These are phyloP conservation scores for Chrysomallon squamiferum DNA, from an alignment of 1,140 invertebrate species.

Conservation along the genomic window DNA sequence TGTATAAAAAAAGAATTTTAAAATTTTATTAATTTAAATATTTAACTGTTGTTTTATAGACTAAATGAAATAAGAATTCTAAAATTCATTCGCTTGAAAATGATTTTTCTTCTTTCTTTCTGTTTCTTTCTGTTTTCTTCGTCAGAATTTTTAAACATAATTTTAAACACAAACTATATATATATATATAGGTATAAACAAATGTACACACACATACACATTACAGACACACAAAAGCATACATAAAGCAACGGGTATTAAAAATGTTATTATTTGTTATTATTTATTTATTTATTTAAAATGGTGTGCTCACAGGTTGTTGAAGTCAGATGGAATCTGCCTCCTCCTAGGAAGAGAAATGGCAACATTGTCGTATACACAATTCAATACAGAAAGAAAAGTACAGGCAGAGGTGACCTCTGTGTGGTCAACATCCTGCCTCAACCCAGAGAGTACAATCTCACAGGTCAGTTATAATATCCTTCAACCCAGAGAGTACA, in stretches of 20 bases:
- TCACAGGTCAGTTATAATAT: slow-evolving; percentile 20
- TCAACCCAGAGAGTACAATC: slow-evolving; percentile 13
- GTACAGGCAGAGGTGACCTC: slow-evolving; percentile 21
- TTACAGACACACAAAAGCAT: too few species aligned
- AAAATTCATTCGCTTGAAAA: neutral
- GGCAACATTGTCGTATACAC: slow-evolving; percentile 19
- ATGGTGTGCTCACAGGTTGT: slow-evolving; percentile 8
- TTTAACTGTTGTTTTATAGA: neutral
- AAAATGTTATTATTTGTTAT: too few species aligned
- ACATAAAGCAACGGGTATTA: too few species aligned
- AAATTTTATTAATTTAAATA: neutral
- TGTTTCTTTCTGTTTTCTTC: too few species aligned
- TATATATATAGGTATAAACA: too few species aligned
- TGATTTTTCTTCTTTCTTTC: neutral
- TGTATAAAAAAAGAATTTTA: neutral
- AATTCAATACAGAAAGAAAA: slow-evolving; percentile 29
- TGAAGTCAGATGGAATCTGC: slow-evolving; percentile 15
- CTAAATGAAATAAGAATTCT: neutral
- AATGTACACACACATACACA: too few species aligned
- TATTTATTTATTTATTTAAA: too few species aligned
- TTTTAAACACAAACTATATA: too few species aligned
- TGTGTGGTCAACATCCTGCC: slow-evolving; percentile 16
- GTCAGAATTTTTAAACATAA: too few species aligned
- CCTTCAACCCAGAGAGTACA: neutral
- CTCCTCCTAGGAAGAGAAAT: slow-evolving; percentile 6